phyloP scores from a whole-genome alignment of 2,113 vertebrate genomes.

The Dromiciops gliroides region DNA sequence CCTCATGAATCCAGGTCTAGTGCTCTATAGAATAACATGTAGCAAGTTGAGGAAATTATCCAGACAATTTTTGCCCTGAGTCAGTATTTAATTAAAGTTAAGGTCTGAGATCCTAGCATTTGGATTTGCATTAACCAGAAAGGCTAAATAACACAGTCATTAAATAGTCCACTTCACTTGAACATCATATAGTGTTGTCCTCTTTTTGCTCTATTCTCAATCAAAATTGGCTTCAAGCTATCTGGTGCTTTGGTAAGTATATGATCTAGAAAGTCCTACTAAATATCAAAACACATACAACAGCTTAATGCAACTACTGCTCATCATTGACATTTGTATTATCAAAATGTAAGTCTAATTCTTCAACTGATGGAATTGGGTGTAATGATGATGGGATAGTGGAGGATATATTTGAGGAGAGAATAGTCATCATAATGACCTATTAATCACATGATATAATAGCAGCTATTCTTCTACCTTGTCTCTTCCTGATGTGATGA shows the following conservation, averaged over 20 bases:
- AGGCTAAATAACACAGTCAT: not conserved
- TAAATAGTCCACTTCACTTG: not conserved
- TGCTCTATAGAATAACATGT: not conserved
- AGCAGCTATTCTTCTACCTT: not conserved
- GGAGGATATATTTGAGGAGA: not conserved
- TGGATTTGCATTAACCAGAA: not conserved
- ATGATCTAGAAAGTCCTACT: not conserved
- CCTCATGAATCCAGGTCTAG: rapidly evolving
- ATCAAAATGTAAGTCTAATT: not conserved
- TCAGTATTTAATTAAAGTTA: not conserved
- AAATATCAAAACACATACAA: not conserved
- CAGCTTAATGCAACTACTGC: not conserved
- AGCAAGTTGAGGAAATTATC: not conserved
- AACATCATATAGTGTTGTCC: not conserved
- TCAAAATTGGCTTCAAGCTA: not conserved
- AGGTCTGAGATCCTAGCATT: rapidly evolving
- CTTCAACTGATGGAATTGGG: not conserved
- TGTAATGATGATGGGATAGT: not conserved
- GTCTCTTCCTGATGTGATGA: not conserved
- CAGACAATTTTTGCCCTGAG: not conserved
- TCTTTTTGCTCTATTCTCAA: not conserved
- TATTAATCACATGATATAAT: not conserved
- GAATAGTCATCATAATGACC: not conserved
- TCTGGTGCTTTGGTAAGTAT: not conserved
- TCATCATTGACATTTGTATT: not conserved